Evolutionary conservation across 2,113 vertebrate genomes (phyloP).

Genomic region (Euleptes europaea): DNA sequence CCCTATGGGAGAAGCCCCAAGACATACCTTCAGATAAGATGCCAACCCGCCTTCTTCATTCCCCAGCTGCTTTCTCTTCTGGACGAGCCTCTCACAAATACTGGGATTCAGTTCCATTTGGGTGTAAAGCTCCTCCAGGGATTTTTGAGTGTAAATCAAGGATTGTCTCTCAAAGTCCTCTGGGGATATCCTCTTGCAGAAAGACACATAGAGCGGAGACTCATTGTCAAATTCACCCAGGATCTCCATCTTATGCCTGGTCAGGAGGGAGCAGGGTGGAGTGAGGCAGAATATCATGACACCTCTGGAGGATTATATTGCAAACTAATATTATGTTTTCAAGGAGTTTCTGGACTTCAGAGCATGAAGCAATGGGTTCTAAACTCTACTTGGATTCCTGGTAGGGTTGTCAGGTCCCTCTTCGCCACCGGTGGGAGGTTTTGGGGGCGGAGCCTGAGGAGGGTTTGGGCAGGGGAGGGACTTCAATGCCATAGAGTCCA

Average conservation of each 20-base stretch:
- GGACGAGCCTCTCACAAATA: constrained; percentile 51
- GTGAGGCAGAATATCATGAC: neutral
- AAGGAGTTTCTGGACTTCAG: no score
- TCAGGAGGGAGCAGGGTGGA: neutral
- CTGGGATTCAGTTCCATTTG: constrained; percentile 51
- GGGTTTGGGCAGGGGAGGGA: no score
- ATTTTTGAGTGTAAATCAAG: constrained; percentile 43
- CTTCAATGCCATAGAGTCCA: no score
- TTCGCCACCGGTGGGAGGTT: no score
- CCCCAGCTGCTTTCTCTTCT: constrained; percentile 55
- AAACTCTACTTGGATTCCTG: no score
- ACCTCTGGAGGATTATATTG: neutral
- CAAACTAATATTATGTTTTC: no score
- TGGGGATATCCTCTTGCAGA: constrained; percentile 64
- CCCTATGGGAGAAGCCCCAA: neutral
- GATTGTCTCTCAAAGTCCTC: constrained; percentile 67
- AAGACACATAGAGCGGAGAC: constrained; percentile 48
- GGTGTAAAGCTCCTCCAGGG: constrained; percentile 53
- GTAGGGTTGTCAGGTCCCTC: no score
- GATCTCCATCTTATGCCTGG: constrained; percentile 45
- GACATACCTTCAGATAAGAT: constrained; percentile 54
- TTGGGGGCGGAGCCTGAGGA: no score
- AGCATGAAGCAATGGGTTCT: no score
- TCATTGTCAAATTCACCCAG: constrained; percentile 62
- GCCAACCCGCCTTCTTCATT: constrained; percentile 52